Base-by-base conservation (phyloP, 2,888 invertebrate species). In the Orgyia antiqua region DNA sequence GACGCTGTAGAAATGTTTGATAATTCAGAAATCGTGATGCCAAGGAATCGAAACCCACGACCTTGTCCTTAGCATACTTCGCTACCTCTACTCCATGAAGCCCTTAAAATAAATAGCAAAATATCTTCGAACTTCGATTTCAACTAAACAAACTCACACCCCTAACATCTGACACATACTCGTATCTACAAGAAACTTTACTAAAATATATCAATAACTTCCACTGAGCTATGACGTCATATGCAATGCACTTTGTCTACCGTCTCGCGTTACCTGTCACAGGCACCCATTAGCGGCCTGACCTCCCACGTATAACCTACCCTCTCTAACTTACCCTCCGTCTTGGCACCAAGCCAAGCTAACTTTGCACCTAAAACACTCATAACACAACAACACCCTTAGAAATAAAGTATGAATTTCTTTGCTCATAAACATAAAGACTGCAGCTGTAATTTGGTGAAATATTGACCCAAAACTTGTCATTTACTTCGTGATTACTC, bases 181-280 rank as follows among this genome's bases (percentile, higher is more conserved):
- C n/a, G n/a, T n/a, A n/a, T n/a, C n/a, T n/a, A n/a, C n/a, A n/a
- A n/a, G n/a, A n/a, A n/a, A n/a, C n/a, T n/a, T n/a, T n/a, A n/a
- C n/a, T n/a, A n/a, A 15, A 15, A 43, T 39, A 42, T 42, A 44
- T 50, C 51, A 58, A 53, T 50, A 54, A 36, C 46, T 15, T 45
- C 49, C 30, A 50, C 51, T 35, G 32, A 29, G 23, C 26, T 27
- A 53, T 62, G 61, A 42, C 51, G 51, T 57, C 65, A 58, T 61
- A 53, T 57, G 56, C 64, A 69, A 69, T 84, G 84, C 84, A 84
- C 84, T 84, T 80, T 80, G 78, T 76, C 73, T 71, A 53, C 31
- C 62, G 52, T 73, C 71, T 84, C 83, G 55, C 62, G 61, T 86
- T 86, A 84, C 86, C 80, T 84, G 84, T 80, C 83, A 73, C 64